Percentiles rank a stretch among this genome's conserved stretches.
Conservation (phyloP, 2,797 vertebrate species). For the Iguana delicatissima region DNA sequence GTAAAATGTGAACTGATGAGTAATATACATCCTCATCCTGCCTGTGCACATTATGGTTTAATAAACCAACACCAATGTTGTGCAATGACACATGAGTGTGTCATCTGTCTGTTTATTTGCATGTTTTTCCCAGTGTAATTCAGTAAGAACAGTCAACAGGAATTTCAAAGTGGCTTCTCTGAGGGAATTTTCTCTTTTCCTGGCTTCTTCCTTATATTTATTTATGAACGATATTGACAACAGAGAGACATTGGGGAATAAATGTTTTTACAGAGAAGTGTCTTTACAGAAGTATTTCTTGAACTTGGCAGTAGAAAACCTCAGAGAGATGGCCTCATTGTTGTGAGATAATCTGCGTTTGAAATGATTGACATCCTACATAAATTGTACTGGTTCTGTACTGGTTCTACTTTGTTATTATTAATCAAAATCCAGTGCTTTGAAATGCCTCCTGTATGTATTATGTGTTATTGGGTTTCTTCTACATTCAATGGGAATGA, state of each 20-base stretch:
- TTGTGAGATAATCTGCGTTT: conserved; percentile 61
- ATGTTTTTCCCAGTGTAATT: background rate
- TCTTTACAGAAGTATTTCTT: conserved; percentile 55
- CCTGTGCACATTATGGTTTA: background rate
- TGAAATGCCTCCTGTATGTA: conserved; percentile 12
- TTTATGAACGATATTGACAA: conserved; percentile 69
- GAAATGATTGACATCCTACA: conserved; percentile 45
- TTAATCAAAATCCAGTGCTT: conserved; percentile 10
- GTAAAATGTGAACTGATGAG: background rate
- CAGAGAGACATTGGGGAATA: conserved; percentile 38
- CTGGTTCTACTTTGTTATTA: conserved; percentile 44
- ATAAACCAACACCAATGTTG: background rate
- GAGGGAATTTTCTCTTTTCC: conserved; percentile 58
- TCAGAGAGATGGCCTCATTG: conserved; percentile 38
- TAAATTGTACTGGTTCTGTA: conserved; percentile 65
- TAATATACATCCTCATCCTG: background rate
- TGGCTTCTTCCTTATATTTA: conserved; percentile 67
- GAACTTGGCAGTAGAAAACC: conserved; percentile 65
- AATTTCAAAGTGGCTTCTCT: conserved; percentile 54
- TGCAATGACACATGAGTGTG: background rate
- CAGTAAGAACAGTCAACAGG: conserved; percentile 5
- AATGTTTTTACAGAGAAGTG: background rate
- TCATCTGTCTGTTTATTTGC: background rate
- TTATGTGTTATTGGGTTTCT: background rate
- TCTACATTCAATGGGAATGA: conserved; percentile 26